A percentile compares a stretch with the other conserved stretches of the same genome.
phyloP scores from a whole-genome alignment of 2,797 vertebrate genomes.

The Lacerta agilis region DNA sequence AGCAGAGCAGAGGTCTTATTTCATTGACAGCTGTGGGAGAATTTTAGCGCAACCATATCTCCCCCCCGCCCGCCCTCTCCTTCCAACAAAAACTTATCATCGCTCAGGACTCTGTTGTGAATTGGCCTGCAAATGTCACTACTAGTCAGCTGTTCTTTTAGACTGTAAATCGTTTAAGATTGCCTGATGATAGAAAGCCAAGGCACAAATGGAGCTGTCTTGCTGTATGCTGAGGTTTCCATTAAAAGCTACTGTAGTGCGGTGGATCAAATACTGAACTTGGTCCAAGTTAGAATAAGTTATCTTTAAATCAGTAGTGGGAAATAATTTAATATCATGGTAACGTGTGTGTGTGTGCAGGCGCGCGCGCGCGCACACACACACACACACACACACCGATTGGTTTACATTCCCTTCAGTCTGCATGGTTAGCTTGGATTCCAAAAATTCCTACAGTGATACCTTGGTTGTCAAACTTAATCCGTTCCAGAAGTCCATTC shows the following conservation, averaged over 20 bases:
- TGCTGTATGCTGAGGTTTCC: background rate
- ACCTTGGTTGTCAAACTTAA: too few species aligned
- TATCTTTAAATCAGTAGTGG: too few species aligned
- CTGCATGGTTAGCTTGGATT: too few species aligned
- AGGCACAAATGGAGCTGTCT: background rate
- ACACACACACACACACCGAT: too few species aligned
- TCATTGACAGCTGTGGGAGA: slow-evolving; percentile 15
- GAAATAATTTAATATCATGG: too few species aligned
- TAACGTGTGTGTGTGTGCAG: too few species aligned
- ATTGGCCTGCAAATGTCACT: background rate
- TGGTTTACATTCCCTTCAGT: too few species aligned
- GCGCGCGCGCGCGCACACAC: rapidly evolving
- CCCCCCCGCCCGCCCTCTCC: background rate
- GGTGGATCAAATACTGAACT: background rate
- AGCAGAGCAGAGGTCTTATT: background rate
- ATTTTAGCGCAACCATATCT: background rate
- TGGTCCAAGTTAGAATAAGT: too few species aligned
- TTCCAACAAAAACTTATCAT: slow-evolving; percentile 7
- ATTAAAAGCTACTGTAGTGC: background rate
- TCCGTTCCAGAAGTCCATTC: too few species aligned
- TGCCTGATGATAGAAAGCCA: background rate
- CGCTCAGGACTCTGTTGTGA: background rate
- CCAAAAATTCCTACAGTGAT: too few species aligned
- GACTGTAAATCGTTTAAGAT: background rate
- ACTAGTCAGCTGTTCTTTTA: background rate